Percentiles rank a stretch among this genome's conserved stretches.
phyloP scores from a whole-genome alignment of 2,113 vertebrate genomes.

The Ictalurus punctatus region DNA sequence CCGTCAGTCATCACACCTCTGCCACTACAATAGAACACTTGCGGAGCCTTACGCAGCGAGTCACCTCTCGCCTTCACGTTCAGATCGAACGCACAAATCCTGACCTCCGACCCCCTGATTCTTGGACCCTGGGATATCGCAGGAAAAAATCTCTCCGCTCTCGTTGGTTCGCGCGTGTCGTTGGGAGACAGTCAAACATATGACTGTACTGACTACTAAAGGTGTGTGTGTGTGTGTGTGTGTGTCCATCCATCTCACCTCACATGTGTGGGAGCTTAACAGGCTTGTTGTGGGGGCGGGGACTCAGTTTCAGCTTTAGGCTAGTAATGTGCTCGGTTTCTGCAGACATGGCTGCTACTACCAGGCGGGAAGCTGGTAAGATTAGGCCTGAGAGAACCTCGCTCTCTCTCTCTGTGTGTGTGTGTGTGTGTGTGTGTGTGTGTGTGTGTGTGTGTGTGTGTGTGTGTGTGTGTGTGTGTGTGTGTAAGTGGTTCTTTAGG shows the following conservation, averaged over 20 bases:
- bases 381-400: not conserved
- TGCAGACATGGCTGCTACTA: slow-evolving; percentile 63
- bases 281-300: slow-evolving; percentile 5
- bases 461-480: not conserved
- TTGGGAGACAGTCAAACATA: not conserved
- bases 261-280: slow-evolving; percentile 28
- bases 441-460: not conserved
- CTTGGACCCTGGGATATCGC: not conserved
- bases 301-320: slow-evolving; percentile 2
- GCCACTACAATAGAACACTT: not conserved
- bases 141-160: not conserved
- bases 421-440: not conserved
- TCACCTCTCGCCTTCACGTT: not conserved
- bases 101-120: not conserved
- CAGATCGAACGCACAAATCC: not conserved
- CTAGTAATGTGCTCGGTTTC: slow-evolving; percentile 23
- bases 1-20: not conserved
- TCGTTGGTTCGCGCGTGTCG: not conserved
- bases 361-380: slow-evolving; percentile 67
- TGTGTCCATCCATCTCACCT: not conserved
- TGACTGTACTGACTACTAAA: not conserved
- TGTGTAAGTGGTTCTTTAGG: not conserved
- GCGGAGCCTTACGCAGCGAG: not conserved
- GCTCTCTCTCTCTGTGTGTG: not conserved
- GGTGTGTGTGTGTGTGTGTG: slow-evolving; percentile 41